A percentile compares a stretch with the other conserved stretches of the same genome.
Conservation (phyloP, 2,888 invertebrate genomes). For the Heliothis peltigera region DNA sequence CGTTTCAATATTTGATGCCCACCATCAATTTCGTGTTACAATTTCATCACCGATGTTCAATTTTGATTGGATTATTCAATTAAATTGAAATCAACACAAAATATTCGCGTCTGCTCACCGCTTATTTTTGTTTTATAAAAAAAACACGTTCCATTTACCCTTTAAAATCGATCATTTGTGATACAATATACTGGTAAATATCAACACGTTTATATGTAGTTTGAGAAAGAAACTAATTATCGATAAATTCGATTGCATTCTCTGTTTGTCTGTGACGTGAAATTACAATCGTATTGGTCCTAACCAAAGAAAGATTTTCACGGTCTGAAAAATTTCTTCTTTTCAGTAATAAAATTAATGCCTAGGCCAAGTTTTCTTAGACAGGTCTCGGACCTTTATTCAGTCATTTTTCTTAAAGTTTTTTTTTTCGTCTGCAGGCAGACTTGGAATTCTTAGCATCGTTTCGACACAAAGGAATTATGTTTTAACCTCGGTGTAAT, state of each 20-base stretch:
- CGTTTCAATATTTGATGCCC: conserved; percentile 7
- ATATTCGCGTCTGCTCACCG: neutral
- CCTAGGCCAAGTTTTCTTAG: conserved; percentile 41
- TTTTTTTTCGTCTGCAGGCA: conserved; percentile 27
- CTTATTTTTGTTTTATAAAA: neutral
- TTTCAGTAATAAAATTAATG: conserved; percentile 50
- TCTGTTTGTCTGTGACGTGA: neutral
- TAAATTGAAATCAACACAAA: conserved; percentile 13
- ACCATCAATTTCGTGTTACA: conserved; percentile 3
- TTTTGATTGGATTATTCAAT: conserved; percentile 10
- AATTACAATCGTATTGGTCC: conserved; percentile 1
- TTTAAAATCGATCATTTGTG: neutral
- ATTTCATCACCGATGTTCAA: neutral
- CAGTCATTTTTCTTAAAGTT: conserved; percentile 39
- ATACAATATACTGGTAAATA: neutral
- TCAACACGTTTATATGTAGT: neutral
- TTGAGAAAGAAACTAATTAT: conserved; percentile 5
- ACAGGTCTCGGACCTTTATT: conserved; percentile 35
- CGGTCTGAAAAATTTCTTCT: conserved; percentile 25
- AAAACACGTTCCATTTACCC: neutral
- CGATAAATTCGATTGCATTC: conserved; percentile 3
- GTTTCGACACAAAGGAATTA: conserved; percentile 55
- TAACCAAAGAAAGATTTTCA: conserved; percentile 8
- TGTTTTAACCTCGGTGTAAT: conserved; percentile 49
- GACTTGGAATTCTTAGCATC: conserved; percentile 49